Percentiles rank a stretch among this genome's conserved stretches.
Evolutionary conservation across 2,113 vertebrate genomes (phyloP).

Genomic region (Laticauda colubrina): DNA sequence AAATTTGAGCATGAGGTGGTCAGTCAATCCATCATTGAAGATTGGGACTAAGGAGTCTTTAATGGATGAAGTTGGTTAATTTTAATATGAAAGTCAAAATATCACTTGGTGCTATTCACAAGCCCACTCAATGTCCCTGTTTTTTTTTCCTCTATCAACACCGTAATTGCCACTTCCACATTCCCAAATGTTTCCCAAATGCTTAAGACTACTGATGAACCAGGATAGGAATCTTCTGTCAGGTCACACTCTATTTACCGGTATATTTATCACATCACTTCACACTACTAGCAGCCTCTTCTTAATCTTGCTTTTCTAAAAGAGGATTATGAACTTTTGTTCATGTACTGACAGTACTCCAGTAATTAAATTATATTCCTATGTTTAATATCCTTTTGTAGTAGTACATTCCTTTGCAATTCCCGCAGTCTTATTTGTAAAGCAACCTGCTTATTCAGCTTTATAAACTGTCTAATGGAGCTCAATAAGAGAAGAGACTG

Average conservation of each 20-base stretch:
- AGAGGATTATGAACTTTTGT: background rate
- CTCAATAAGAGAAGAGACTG: background rate
- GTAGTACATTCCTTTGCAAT: background rate
- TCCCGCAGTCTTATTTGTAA: background rate
- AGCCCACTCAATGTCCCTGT: background rate
- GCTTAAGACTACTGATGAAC: background rate
- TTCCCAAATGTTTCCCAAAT: background rate
- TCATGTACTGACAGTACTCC: background rate
- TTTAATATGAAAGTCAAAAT: background rate
- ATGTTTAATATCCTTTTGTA: background rate
- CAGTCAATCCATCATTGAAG: background rate
- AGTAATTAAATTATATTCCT: background rate
- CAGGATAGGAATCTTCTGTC: background rate
- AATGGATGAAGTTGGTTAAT: background rate
- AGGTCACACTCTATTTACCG: background rate
- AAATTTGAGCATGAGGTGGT: background rate
- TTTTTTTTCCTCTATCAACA: background rate
- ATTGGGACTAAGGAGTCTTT: background rate
- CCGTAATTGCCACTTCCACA: background rate
- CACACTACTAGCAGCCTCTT: background rate
- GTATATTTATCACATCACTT: background rate
- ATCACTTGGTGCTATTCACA: background rate
- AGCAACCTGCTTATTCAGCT: background rate
- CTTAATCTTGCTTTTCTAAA: background rate
- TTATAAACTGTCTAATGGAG: background rate